Evolutionary conservation across 1,140 invertebrate species (phyloP).

Genomic region (Leptopilina boulardi): DNA sequence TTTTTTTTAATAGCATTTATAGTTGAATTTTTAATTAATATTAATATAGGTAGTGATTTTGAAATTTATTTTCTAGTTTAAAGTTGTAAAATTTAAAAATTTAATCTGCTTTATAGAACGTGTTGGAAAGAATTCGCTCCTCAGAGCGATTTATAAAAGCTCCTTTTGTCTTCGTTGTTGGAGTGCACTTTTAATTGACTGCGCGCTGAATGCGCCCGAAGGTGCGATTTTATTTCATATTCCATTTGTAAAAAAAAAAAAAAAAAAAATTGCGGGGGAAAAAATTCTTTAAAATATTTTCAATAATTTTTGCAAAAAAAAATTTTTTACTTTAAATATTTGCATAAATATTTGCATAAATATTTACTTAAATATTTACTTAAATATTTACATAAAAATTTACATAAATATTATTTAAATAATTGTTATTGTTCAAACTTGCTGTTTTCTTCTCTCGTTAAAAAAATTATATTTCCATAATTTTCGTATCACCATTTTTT

Average conservation of each 20-base stretch:
- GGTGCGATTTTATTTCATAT: neutral
- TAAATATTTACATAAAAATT: too few species aligned
- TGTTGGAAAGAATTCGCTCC: neutral
- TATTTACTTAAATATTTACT: too few species aligned
- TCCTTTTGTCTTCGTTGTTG: conserved; percentile 12
- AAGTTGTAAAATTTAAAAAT: neutral
- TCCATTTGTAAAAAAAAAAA: neutral
- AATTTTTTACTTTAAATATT: too few species aligned
- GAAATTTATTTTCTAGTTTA: neutral
- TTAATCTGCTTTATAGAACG: conserved; percentile 9
- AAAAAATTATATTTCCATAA: neutral
- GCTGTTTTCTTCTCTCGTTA: neutral
- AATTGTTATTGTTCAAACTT: too few species aligned
- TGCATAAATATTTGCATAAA: too few species aligned
- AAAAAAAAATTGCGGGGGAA: too few species aligned
- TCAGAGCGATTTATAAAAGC: conserved; percentile 16
- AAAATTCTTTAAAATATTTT: neutral
- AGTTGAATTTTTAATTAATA: too few species aligned
- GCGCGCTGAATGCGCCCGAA: neutral
- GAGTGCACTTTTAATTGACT: conserved; percentile 12
- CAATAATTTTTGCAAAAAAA: too few species aligned
- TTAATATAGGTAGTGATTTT: too few species aligned
- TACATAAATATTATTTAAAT: too few species aligned
- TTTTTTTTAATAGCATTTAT: too few species aligned
- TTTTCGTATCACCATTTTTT: neutral